Evolutionary conservation across 2,113 vertebrate species (phyloP).

Genomic region (Vimba vimba): DNA sequence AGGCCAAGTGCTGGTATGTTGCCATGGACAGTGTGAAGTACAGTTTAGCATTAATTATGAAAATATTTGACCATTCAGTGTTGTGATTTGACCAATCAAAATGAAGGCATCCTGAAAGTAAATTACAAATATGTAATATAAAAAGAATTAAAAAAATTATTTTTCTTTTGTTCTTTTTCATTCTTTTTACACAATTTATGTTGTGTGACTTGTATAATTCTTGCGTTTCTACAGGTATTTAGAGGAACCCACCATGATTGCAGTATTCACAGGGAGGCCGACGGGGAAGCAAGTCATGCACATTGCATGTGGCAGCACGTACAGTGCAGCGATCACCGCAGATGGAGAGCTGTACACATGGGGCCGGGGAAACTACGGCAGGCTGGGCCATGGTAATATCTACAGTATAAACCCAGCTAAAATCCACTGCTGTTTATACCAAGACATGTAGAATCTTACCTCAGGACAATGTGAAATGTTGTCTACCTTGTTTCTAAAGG

Average conservation of each 20-base stretch:
- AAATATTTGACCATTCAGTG: not conserved
- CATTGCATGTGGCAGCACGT: slow-evolving; percentile 94
- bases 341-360: slow-evolving; percentile 96
- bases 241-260: slow-evolving; percentile 91
- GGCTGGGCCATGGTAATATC: slow-evolving; percentile 89
- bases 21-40: not conserved
- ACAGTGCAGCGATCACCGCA: slow-evolving; percentile 92
- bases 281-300: slow-evolving; percentile 91
- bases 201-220: not conserved
- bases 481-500: slow-evolving; percentile 69
- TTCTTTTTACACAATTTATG: not conserved
- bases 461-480: not conserved
- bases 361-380: slow-evolving; percentile 96
- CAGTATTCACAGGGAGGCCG: slow-evolving; percentile 90
- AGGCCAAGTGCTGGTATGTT: not conserved
- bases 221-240: slow-evolving; percentile 80
- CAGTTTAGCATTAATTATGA: not conserved
- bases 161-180: not conserved
- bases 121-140: not conserved
- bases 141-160: not conserved
- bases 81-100: not conserved
- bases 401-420: not conserved
- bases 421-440: slow-evolving; percentile 6
- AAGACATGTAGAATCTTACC: not conserved
- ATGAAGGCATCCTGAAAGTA: not conserved